Base-by-base conservation (phyloP, 2,888 invertebrate genomes). In the Cybosia mesomella region DNA sequence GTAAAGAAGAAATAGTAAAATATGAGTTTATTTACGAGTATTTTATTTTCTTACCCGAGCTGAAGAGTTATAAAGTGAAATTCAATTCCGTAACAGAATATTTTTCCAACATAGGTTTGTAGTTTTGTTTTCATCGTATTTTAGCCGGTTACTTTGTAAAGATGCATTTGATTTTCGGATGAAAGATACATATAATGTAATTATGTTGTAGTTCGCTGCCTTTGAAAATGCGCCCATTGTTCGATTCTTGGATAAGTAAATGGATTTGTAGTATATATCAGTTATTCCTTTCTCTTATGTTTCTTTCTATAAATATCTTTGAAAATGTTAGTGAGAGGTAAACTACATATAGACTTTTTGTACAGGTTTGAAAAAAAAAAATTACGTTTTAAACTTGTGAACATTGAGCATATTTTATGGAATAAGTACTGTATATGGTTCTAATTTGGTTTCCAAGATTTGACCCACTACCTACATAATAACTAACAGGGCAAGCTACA, bases 41-140 rank as follows among this genome's bases (percentile, higher is more conserved):
- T 81, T 82, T 86, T 85, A 84, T 85, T 86, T 85, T 76, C 80
- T 84, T 80, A 74, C 83, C 67, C 80, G 71, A 65, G 57, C 71
- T 81, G 83, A 87, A 85, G 87, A 85, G 74, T 75, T 70, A 83
- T 82, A 83, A 85, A 85, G 83, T 75, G 75, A 83, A 88, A 88
- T 87, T 85, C 84, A 84, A 89, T 87, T 87, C 76, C 71, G 65
- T 62, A 67, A 77, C 77, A 72, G 77, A 81, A 80, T 75, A 84
- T 84, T 85, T 85, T 83, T 84, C 83, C 77, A 76, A 80, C 73
- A 72, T 75, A 81, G 66, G 76, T 78, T 68, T 65, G 64, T 70
- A n/a, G 58, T 75, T 74, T 28, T 24, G 55, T 10, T 81, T 79
- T 76, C 77, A 77, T 66, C 28, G 70, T 71, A 79, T 79, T 77